phyloP scores from a whole-genome alignment of 1,140 invertebrate species.

The Onthophagus taurus region DNA sequence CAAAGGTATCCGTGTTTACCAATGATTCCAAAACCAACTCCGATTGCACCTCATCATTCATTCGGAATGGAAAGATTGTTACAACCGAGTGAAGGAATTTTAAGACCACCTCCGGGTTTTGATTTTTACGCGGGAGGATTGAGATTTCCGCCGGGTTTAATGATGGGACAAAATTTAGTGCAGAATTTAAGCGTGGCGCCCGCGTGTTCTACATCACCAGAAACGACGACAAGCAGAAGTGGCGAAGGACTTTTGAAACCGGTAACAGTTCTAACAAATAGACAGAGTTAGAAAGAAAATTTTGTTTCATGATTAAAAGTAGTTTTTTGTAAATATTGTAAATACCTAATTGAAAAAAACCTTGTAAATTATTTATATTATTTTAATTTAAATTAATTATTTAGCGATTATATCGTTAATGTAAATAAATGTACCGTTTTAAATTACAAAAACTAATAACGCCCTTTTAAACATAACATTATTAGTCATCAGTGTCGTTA shows the following conservation, averaged over 20 bases:
- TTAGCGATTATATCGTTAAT: too few species aligned
- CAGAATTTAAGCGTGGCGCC: slow-evolving; percentile 15
- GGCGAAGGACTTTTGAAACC: slow-evolving; percentile 31
- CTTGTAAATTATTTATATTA: too few species aligned
- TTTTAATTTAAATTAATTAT: too few species aligned
- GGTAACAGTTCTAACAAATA: slow-evolving; percentile 34
- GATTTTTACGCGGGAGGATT: slow-evolving; percentile 28
- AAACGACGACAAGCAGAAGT: slow-evolving; percentile 2
- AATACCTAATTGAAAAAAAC: too few species aligned
- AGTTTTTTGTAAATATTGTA: too few species aligned
- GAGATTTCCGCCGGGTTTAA: slow-evolving; percentile 25
- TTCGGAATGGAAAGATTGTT: slow-evolving; percentile 22
- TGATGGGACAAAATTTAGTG: slow-evolving; percentile 20
- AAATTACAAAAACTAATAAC: too few species aligned
- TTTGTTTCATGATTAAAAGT: too few species aligned
- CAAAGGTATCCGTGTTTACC: slow-evolving; percentile 32
- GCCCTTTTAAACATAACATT: too few species aligned
- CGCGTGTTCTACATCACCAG: slow-evolving; percentile 11
- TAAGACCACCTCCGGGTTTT: slow-evolving; percentile 21
- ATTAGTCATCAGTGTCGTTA: too few species aligned
- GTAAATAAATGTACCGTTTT: too few species aligned
- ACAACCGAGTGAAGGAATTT: slow-evolving; percentile 14
- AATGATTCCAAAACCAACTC: slow-evolving; percentile 23
- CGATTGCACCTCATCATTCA: slow-evolving; percentile 17
- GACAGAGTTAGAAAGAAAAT: slow-evolving; percentile 27